Evolutionary conservation across 1,140 invertebrate species (phyloP), one percentile per base, ranked within the genome.

Genomic region (Pteromalus puparum): DNA sequence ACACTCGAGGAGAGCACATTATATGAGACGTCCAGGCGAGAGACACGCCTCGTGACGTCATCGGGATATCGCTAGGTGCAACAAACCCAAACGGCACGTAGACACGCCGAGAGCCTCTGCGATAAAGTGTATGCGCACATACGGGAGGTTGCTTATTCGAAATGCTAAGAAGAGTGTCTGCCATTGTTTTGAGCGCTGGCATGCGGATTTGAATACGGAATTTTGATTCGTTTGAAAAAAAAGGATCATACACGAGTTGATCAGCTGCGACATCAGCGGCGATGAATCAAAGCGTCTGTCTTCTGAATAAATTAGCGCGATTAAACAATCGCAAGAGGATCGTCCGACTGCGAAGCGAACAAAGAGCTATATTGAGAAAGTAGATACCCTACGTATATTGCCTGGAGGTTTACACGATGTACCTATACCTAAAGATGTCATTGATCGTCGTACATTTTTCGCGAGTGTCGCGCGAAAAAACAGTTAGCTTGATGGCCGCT

Each of bases 11-110:
- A 61, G 53, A 61, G 5, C 53, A 61, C 53, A n/a, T 61, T 61
- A n/a, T 61, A 61, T 61, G 53, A 61, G n/a, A 61, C 10, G 10
- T 13, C n/a, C 26, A 46, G 34, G 78, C 30, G 53, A 13, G 61
- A 74, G 83, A 82, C 82, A 86, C 82, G 84, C 77, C 85, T 85
- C 77, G 86, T 86, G 84, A 87, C 86, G 85, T 86, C 85, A 86
- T 80, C 24, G 10, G 68, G 28, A 21, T 34, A 38, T 12, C 18
- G 68, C 34, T 79, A 85, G 85, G 87, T 87, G 87, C 86, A 87
- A 87, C 85, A 88, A 86, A 86, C 87, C 85, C 81, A 82, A 86
- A 83, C 79, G 77, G 48, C 42, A 82, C 70, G 68, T 83, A 48
- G 67, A 81, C 26, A 75, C 75, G n/a, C n/a, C n/a, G 70, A 68